Evolutionary conservation across 2,113 vertebrate genomes (phyloP), one percentile per base, ranked within the genome.

Genomic region (Xenus cinereus): DNA sequence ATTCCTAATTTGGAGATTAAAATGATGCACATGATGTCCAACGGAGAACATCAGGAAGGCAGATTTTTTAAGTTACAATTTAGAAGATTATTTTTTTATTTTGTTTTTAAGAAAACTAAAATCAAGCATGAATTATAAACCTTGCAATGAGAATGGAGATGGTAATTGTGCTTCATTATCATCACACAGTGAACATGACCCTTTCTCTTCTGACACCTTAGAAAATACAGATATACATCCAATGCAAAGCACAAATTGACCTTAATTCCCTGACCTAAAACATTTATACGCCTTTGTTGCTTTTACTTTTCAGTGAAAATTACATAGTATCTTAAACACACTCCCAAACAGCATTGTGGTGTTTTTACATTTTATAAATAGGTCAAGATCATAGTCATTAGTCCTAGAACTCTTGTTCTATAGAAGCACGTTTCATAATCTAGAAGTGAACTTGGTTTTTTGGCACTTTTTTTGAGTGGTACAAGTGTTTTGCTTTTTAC

Each of bases 281-380:
- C 20, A 84, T 77, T 53, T 67, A 50, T 77, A 87, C 51, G 51
- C 26, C 21, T 84, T 87, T 81, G 56, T 43, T 51, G 27, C 63
- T 91, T 95, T 93, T 89, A 77, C 43, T 93, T 92, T 83, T 84
- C 79, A 84, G 46, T 84, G 76, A 93, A 94, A 90, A 86, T 72
- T 1, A 72, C 48, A 33, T 1, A 67, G 18, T 54, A 43, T 64
- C 33, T 92, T 39, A 81, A 74, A 88, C 39, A 93, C 23, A 35
- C 3, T 22, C 45, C 50, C 30, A 37, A 78, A 73, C 5, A 84
- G 16, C 46, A 81, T 20, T 37, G 10, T 33, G 39, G 7, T 66
- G 28, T 2, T 51, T 89, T 85, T 76, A 60, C 22, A 27, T 74
- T 73, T 84, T 50, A 71, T 88, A 43, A 81, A 53, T 12, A 68